These are phyloP conservation scores for Nemotelus nigrinus DNA, from an alignment of 2,888 invertebrate species.

Conservation along the genomic window DNA sequence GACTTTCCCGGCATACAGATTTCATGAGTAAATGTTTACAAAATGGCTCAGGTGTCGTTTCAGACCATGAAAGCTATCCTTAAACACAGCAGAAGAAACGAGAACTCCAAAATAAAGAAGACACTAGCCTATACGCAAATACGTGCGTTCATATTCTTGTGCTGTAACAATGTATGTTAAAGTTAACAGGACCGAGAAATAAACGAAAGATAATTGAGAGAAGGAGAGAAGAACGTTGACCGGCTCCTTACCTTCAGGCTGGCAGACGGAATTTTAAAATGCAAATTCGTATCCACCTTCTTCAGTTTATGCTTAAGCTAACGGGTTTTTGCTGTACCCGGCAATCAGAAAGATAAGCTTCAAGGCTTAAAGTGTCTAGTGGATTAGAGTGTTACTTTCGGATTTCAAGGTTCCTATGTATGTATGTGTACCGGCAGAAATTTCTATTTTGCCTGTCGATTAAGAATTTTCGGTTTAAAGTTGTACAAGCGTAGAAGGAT, in stretches of 20 bases:
- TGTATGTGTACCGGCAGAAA: too few relatives aligned
- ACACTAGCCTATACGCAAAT: neutral
- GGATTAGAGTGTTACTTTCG: slow-evolving; percentile 19
- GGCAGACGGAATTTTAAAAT: slow-evolving; percentile 29
- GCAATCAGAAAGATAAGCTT: slow-evolving; percentile 34
- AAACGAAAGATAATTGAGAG: slow-evolving; percentile 34
- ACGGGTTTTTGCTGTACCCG: slow-evolving; percentile 20
- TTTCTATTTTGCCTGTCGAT: too few relatives aligned
- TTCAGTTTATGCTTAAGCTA: neutral
- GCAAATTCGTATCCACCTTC: slow-evolving; percentile 19
- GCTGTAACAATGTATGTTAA: neutral
- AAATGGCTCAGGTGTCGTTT: slow-evolving; percentile 15
- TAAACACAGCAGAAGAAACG: neutral
- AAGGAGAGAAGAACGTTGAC: slow-evolving; percentile 10
- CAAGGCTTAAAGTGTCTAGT: slow-evolving; percentile 25
- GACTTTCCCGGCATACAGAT: neutral
- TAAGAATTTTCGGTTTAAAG: too few relatives aligned
- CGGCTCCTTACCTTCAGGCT: neutral
- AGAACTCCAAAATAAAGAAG: neutral
- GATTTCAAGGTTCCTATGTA: neutral
- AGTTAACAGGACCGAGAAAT: neutral
- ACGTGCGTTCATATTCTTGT: neutral
- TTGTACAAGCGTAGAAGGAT: too few relatives aligned
- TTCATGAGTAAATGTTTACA: neutral
- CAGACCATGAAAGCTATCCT: slow-evolving; percentile 1